phyloP scores from a whole-genome alignment of 2,113 vertebrate genomes.

The Sinocyclocheilus anophthalmus region DNA sequence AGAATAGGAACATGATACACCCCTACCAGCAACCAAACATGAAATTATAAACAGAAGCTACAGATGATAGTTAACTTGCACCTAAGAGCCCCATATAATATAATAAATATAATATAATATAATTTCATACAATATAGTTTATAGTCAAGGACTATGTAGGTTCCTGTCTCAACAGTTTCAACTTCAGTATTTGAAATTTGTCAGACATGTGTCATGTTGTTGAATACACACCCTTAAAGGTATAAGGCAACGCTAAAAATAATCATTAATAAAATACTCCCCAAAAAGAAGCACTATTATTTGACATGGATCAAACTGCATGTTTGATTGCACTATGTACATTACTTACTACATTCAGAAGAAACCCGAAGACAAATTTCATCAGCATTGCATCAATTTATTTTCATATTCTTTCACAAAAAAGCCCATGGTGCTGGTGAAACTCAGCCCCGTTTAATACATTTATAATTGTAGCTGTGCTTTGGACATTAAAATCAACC shows the following conservation, averaged over 20 bases:
- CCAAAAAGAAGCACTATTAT: not conserved
- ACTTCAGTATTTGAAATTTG: not conserved
- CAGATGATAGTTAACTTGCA: not conserved
- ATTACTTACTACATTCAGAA: not conserved
- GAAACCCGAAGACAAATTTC: not conserved
- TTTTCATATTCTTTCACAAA: not conserved
- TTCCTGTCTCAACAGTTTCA: not conserved
- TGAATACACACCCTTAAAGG: not conserved
- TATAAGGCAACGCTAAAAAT: not conserved
- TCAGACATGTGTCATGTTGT: not conserved
- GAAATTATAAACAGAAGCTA: constrained; percentile 4
- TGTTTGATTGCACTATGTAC: not conserved
- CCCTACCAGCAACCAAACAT: constrained; percentile 7
- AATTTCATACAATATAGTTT: no score
- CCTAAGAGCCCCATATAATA: not conserved
- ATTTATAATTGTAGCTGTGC: not conserved
- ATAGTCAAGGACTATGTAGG: not conserved
- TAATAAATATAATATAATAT: no score
- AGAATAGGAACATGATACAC: constrained; percentile 22
- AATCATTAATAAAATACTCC: not conserved
- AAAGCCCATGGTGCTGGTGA: not conserved
- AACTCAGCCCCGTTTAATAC: not conserved
- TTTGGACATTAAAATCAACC: not conserved
- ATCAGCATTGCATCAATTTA: not conserved
- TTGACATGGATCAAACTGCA: not conserved